phyloP scores from a whole-genome alignment of 2,797 vertebrate species.

The Ctenochaetus hawaiiensis region DNA sequence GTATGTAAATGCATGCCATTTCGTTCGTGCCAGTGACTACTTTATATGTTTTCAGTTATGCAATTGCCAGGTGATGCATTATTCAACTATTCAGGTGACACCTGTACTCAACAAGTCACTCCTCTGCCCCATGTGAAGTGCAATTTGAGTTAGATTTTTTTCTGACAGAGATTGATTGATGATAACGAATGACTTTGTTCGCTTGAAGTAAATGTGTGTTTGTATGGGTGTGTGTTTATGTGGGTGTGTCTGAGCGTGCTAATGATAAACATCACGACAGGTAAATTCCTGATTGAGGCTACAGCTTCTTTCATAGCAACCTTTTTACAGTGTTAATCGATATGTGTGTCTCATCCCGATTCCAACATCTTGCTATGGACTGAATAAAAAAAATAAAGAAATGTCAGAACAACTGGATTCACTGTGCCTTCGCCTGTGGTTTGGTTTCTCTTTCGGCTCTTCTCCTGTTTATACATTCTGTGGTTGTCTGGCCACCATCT shows the following conservation, averaged over 20 bases:
- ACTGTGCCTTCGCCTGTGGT: neutral
- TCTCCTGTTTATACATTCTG: neutral
- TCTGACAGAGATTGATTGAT: too few relatives aligned
- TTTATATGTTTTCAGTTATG: constrained; percentile 3
- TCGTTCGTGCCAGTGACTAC: constrained; percentile 11
- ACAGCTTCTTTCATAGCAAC: neutral
- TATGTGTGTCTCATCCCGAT: neutral
- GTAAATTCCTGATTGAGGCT: neutral
- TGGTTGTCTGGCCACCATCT: neutral
- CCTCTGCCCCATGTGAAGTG: neutral
- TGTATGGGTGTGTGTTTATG: neutral
- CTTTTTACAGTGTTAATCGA: constrained; percentile 5
- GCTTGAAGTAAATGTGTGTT: neutral
- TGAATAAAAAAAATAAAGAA: constrained; percentile 26
- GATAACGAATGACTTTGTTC: neutral
- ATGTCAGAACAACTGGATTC: neutral
- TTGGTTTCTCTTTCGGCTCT: neutral
- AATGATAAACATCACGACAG: neutral
- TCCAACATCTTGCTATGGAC: constrained; percentile 18
- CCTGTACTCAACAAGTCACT: neutral
- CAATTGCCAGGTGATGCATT: neutral
- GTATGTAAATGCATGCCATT: constrained; percentile 54
- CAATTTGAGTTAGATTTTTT: neutral
- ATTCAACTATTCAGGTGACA: constrained; percentile 13
- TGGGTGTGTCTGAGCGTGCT: neutral